These are phyloP conservation scores for Brachionus calyciflorus DNA, from an alignment of 1,140 invertebrate genomes.

Conservation along the genomic window DNA sequence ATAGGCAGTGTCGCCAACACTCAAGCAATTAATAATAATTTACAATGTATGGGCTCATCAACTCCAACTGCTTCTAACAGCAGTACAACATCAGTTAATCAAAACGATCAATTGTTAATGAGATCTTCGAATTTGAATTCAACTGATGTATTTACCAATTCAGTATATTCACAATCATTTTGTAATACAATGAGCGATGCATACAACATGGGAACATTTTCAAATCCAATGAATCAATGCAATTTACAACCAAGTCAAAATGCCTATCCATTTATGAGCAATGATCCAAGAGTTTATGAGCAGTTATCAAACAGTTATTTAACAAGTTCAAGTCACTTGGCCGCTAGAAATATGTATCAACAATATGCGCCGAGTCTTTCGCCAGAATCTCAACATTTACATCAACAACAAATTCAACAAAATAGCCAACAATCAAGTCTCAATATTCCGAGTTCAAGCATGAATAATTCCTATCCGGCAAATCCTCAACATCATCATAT, in stretches of 20 bases:
- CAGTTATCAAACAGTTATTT: slow-evolving; percentile 37
- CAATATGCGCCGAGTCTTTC: slow-evolving; percentile 16
- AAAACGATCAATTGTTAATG: slow-evolving; percentile 42
- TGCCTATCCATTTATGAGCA: slow-evolving; percentile 37
- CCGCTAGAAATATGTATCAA: slow-evolving; percentile 29
- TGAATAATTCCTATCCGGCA: not conserved
- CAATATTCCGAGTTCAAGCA: not conserved
- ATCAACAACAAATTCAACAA: slow-evolving; percentile 32
- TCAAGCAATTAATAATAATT: not conserved
- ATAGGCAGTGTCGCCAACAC: not conserved
- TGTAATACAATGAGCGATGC: not conserved
- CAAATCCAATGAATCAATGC: not conserved
- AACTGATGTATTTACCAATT: slow-evolving; percentile 18
- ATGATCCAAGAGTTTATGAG: slow-evolving; percentile 33
- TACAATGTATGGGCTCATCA: slow-evolving; percentile 8
- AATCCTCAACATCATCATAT: slow-evolving; percentile 37
- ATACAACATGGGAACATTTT: not conserved
- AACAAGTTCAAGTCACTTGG: slow-evolving; percentile 18
- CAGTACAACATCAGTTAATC: not conserved
- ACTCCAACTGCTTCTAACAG: not conserved
- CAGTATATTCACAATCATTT: slow-evolving; percentile 19
- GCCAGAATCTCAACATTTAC: slow-evolving; percentile 11
- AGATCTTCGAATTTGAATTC: slow-evolving; percentile 1
- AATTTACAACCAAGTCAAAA: slow-evolving; percentile 4
- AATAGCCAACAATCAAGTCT: not conserved